Evolutionary conservation across 2,888 invertebrate genomes (phyloP).

Genomic region (Synanthedon myopaeformis): DNA sequence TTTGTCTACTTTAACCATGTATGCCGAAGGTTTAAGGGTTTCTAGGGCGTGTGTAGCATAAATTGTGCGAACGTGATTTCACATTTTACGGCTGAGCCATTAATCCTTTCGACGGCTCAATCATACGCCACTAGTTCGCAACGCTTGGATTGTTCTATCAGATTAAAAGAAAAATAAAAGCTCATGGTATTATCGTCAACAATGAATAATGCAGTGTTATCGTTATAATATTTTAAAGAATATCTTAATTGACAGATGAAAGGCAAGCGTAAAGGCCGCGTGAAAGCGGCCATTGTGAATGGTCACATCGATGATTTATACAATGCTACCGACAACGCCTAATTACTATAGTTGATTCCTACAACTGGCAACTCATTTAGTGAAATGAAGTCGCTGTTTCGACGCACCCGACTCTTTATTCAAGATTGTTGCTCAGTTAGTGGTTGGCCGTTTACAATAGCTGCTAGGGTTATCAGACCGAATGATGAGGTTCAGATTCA

Average conservation of each 20-base stretch:
- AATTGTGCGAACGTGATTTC: slow-evolving; percentile 17
- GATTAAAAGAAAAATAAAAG: neutral
- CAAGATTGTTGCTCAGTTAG: slow-evolving; percentile 42
- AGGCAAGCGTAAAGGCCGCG: slow-evolving; percentile 33
- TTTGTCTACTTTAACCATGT: neutral
- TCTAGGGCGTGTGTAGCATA: slow-evolving; percentile 13
- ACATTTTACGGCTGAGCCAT: slow-evolving; percentile 7
- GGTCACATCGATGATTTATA: slow-evolving; percentile 37
- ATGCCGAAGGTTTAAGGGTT: slow-evolving; percentile 16
- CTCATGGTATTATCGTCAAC: slow-evolving; percentile 18
- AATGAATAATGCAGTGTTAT: slow-evolving; percentile 38
- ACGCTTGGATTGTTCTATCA: neutral
- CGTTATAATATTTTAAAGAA: slow-evolving; percentile 29
- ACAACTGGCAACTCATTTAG: slow-evolving; percentile 57
- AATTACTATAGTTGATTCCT: slow-evolving; percentile 40
- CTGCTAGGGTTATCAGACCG: slow-evolving; percentile 61
- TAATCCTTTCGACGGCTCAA: slow-evolving; percentile 4
- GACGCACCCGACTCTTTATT: slow-evolving; percentile 38
- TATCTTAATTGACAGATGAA: slow-evolving; percentile 57
- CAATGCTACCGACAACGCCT: slow-evolving; percentile 49
- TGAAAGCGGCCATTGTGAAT: slow-evolving; percentile 49
- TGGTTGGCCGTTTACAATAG: slow-evolving; percentile 47
- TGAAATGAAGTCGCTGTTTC: slow-evolving; percentile 57
- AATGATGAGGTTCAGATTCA: slow-evolving; percentile 56
- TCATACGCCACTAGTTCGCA: slow-evolving; percentile 3